Base-by-base conservation (phyloP, 2,797 vertebrate species). In the Allochrocebus solatus region DNA sequence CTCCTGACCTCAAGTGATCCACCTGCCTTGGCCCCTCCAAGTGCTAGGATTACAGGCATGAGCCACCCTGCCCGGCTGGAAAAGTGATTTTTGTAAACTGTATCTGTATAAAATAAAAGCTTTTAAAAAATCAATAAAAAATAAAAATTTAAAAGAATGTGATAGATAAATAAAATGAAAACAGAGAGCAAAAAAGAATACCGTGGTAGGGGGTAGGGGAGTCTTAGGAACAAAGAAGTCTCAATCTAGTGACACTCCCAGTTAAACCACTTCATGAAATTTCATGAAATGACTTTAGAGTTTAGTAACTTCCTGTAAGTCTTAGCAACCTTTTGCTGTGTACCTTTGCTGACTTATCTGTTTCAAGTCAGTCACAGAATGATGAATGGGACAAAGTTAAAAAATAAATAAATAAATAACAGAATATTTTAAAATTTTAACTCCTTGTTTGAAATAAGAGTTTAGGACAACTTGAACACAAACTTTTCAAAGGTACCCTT, bases 261-360 rank as follows among this genome's bases (percentile, higher is more conserved):
- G 78, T 61, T 92, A 91, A 97, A 87, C 79, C 46, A 81, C 57
- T 78, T 93, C 64, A n/a, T 19, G 55, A 92, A 93, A 94, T 97
- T 74, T 95, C 70, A 59, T 83, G 53, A 80, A 88, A 91, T 3
- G 57, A 91, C 78, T 93, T 78, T 41, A 53, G 91, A 85, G 55
- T 93, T 89, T 50, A 89, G 46, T 86, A 74, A 88, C 92, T 92
- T 97, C 93, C 94, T 94, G 46, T 30, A 61, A 36, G 84, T 46
- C 80, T 84, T 19, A 76, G 75, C 74, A 93, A 21, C 48, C 78
- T 80, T 26, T 43, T 6, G 64, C 50, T 74, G 36, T 28, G 0
- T 3, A 41, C 59, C 81, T 76, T 14, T 74, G 85, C 46, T 33
- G n/a, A 53, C 17, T 72, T 39, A 83, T 19, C 21, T 24, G 64